phyloP scores from a whole-genome alignment of 1,140 invertebrate genomes.

The Branchinecta lindahli region DNA sequence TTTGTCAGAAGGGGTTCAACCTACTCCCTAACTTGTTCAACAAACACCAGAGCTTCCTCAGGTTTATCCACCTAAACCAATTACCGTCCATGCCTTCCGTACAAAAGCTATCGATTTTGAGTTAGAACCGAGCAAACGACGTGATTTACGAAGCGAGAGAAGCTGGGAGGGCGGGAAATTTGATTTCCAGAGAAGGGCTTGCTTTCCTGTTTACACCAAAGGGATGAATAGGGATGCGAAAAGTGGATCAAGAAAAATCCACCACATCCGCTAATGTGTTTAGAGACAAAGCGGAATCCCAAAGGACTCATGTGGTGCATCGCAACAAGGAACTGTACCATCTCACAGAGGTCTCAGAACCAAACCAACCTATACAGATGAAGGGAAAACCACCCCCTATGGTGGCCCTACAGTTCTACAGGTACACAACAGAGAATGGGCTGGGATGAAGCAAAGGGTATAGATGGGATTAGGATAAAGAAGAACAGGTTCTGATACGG shows the following conservation, averaged over 20 bases:
- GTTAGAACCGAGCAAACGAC: slow-evolving; percentile 1
- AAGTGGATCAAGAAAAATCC: not conserved
- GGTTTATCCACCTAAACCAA: not conserved
- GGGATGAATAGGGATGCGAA: not conserved
- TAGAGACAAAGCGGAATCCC: not conserved
- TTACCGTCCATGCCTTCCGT: not conserved
- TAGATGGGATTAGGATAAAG: too few species aligned
- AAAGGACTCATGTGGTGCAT: not conserved
- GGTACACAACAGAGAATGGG: too few species aligned
- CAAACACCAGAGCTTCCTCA: too few species aligned
- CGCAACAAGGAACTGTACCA: too few species aligned
- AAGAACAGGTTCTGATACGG: too few species aligned
- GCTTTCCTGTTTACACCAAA: not conserved
- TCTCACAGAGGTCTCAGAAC: too few species aligned
- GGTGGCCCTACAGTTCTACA: too few species aligned
- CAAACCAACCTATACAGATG: too few species aligned
- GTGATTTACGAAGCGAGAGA: slow-evolving; percentile 6
- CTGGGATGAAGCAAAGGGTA: too few species aligned
- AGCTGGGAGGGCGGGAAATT: not conserved
- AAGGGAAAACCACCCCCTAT: too few species aligned
- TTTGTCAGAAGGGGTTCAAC: too few species aligned
- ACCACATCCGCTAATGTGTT: not conserved
- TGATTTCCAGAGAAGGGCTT: not conserved
- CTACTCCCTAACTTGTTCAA: too few species aligned
- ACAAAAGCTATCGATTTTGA: slow-evolving; percentile 10